Evolutionary conservation across 1,140 invertebrate genomes (phyloP).

Genomic region (Drosophila pseudoobscura): DNA sequence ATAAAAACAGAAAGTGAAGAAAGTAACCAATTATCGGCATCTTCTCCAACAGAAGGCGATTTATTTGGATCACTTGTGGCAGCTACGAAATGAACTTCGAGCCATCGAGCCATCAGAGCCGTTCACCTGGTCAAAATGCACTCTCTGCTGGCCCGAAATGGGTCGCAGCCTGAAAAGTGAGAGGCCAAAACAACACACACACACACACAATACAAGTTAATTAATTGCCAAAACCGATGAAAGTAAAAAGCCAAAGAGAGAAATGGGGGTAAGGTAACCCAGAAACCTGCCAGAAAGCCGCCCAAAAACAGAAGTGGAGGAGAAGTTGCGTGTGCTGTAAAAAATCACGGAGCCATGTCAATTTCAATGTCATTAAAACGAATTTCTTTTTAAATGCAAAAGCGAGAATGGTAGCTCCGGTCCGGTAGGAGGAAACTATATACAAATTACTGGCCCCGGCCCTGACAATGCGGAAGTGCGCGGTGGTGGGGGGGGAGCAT

Average conservation of each 20-base stretch:
- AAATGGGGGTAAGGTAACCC: conserved; percentile 40
- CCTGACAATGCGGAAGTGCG: conserved; percentile 41
- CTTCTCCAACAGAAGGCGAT: conserved; percentile 11
- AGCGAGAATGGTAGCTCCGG: conserved; percentile 19
- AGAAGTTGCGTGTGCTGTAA: conserved; percentile 48
- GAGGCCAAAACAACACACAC: conserved; percentile 23
- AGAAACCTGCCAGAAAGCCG: conserved; percentile 4
- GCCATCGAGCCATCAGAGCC: conserved; percentile 23
- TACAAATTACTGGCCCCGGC: conserved; percentile 11
- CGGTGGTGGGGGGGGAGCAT: not conserved
- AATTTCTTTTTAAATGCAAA: conserved; percentile 65
- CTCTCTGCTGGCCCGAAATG: conserved; percentile 29
- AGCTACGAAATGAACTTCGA: conserved; percentile 5
- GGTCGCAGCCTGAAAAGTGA: conserved; percentile 35
- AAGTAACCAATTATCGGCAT: conserved; percentile 33
- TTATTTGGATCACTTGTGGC: conserved; percentile 8
- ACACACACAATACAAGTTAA: conserved; percentile 14
- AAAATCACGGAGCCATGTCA: conserved; percentile 38
- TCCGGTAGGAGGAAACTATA: conserved; percentile 18
- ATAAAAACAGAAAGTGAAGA: conserved; percentile 17
- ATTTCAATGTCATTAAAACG: conserved; percentile 73
- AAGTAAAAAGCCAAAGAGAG: conserved; percentile 31
- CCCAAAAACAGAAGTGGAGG: conserved; percentile 15
- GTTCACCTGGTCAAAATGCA: conserved; percentile 53
- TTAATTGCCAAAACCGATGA: conserved; percentile 15